Conservation (phyloP, 2,113 vertebrate species). For the Alethe diademata region DNA sequence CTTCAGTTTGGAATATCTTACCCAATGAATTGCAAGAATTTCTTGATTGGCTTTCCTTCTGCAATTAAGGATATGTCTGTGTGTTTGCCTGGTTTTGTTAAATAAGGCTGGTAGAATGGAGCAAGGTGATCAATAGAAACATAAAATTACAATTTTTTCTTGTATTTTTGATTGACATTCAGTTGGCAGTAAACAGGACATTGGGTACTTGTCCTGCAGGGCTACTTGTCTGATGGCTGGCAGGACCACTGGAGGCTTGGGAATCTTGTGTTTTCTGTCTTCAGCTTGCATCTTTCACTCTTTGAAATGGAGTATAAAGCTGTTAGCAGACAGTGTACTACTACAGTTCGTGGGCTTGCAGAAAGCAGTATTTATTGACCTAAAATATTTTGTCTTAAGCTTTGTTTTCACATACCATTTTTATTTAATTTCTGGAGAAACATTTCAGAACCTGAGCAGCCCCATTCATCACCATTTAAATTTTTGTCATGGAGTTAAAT, state of each 20-base stretch:
- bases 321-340: background rate
- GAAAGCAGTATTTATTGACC: background rate
- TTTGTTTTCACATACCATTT: background rate
- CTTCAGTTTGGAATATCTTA: background rate
- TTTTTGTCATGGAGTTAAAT: background rate
- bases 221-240: background rate
- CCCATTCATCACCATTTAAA: rapidly evolving
- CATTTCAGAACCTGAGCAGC: background rate
- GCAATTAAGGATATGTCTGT: background rate
- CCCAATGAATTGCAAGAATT: background rate
- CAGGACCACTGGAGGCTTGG: background rate
- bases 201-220: background rate
- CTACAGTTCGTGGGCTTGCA: background rate
- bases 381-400: background rate
- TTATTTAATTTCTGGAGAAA: background rate
- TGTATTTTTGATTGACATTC: background rate
- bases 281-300: background rate
- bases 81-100: background rate
- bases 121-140: background rate
- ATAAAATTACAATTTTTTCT: background rate
- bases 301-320: background rate
- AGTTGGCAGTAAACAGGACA: background rate
- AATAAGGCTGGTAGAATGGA: background rate
- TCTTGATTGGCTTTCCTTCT: background rate
- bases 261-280: background rate